Evolutionary conservation across 2,797 vertebrate species (phyloP).

Genomic region (Enteromius treurensis): DNA sequence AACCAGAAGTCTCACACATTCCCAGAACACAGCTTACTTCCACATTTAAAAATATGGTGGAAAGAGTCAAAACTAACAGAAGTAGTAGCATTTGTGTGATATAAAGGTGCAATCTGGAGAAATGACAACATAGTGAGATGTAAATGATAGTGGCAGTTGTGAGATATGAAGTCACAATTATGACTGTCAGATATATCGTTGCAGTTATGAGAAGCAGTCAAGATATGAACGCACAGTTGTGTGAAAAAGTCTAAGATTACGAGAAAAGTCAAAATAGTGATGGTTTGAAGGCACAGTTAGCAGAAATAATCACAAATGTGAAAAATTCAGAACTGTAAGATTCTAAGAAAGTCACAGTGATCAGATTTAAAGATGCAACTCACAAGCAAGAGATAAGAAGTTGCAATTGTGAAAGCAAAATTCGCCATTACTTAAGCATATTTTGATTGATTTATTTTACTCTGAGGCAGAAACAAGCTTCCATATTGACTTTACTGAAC

Average conservation of each 20-base stretch:
- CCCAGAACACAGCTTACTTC: neutral
- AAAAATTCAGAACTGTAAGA: neutral
- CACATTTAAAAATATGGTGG: neutral
- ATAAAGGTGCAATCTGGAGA: neutral
- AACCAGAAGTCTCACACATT: neutral
- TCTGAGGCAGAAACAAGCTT: conserved; percentile 16
- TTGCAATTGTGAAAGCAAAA: neutral
- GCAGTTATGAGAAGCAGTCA: neutral
- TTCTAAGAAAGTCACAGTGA: neutral
- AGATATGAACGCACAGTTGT: neutral
- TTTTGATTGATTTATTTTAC: neutral
- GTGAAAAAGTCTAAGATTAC: neutral
- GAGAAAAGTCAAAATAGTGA: neutral
- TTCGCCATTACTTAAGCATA: neutral
- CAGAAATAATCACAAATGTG: neutral
- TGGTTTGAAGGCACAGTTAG: neutral
- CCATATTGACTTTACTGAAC: neutral
- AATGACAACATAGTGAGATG: neutral
- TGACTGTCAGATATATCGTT: neutral
- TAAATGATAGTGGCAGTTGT: neutral
- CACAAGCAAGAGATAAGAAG: neutral
- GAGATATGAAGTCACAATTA: neutral
- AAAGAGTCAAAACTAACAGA: neutral
- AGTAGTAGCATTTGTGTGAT: neutral
- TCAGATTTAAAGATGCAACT: neutral